Evolutionary conservation across 37 sponge, comb jelly and placozoan species (phyloP), one percentile per base, ranked within the genome.

Genomic region (Agelas oroides): DNA sequence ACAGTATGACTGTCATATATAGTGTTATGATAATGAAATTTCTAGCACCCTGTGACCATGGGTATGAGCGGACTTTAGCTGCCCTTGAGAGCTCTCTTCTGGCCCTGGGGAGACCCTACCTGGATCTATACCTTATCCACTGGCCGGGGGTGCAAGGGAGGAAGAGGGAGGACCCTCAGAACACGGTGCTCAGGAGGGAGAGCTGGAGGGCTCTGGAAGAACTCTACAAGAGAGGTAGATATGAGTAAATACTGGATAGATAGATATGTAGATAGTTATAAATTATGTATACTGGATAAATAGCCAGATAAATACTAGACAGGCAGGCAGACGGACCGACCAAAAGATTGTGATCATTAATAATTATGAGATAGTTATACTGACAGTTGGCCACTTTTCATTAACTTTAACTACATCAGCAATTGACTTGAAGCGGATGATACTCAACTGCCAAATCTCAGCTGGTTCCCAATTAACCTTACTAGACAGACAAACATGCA

Each of bases 121-220:
- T 91, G 67, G 87, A 86, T 27, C 70, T 87, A 55, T 87, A 87
- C 79, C 84, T 91, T 33, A 76, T 91, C 31, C 92, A 91, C 80
- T 91, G 92, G 92, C 92, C 92, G 0, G 92, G 87, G 46, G 77
- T 65, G 37, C 58, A 71, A 35, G 83, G 83, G 1, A 52, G 59
- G 36, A 41, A 52, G 54, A 71, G 79, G 17, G 84, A 75, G n/a
- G 87, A 87, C 66, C 78, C 83, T 46, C 59, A 75, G 46, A 82
- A 75, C 58, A 53, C 56, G 0, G 57, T 28, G 0, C 35, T 78
- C 64, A 57, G 92, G 79, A 77, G 46, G 54, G 92, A 78, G 54
- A 91, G 79, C 71, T 91, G 92, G 92, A 37, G 30, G 25, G 92
- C 92, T 8, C 65, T 91, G 73, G 92, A 91, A 59, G 76, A 84